These are phyloP conservation scores for Cardinalis cardinalis DNA, from an alignment of 2,113 vertebrate genomes.

Conservation along the genomic window DNA sequence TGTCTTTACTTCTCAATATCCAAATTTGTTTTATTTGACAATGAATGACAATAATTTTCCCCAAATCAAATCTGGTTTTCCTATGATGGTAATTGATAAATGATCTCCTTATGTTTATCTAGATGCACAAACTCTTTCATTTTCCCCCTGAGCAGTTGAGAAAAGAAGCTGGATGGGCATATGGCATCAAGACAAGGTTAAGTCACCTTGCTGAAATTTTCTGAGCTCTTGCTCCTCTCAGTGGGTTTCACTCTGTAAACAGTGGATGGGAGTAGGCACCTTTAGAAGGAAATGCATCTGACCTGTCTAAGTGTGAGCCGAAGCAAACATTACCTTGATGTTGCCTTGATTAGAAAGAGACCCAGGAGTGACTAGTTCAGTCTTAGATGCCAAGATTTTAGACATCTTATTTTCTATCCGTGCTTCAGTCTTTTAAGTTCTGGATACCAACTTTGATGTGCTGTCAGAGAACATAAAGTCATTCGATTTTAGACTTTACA, in stretches of 20 bases:
- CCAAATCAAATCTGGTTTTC: neutral
- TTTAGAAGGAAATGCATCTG: neutral
- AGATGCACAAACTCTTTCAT: neutral
- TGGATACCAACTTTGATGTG: neutral
- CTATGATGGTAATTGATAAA: neutral
- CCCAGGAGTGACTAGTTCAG: neutral
- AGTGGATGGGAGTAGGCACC: neutral
- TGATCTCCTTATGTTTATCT: neutral
- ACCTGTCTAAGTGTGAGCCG: neutral
- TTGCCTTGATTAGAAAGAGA: neutral
- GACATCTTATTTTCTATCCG: neutral
- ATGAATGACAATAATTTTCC: neutral
- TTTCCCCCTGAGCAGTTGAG: rapidly evolving
- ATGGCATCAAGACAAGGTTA: neutral
- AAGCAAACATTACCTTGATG: neutral
- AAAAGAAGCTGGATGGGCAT: neutral
- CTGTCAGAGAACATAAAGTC: neutral
- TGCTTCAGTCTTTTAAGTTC: neutral
- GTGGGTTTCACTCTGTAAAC: neutral
- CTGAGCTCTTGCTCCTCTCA: neutral
- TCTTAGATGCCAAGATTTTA: neutral
- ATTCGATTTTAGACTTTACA: neutral
- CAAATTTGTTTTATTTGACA: neutral
- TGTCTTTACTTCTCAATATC: neutral
- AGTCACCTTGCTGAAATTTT: neutral